Evolutionary conservation across 2,113 vertebrate species (phyloP), one percentile per base, ranked within the genome.

Genomic region (Sceloporus tristichus): DNA sequence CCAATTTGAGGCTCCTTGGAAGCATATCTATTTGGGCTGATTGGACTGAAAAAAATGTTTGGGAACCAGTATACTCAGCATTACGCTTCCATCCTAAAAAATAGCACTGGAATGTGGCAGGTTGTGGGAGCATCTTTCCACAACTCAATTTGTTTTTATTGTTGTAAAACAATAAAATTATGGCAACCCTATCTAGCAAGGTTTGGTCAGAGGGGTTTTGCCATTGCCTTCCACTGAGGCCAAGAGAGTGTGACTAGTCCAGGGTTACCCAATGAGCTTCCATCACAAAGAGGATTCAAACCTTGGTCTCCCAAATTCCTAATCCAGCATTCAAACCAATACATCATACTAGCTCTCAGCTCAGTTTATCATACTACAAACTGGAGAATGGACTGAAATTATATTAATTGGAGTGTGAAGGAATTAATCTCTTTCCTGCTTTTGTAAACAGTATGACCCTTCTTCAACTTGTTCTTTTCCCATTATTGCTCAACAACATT

Each of bases 1-100:
- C 54, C 25, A 80, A 80, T 59, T 59, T 56, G 48, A 71, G 66
- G n/a, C 4, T 71, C 65, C 25, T 27, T 73, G 68, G 73, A 42
- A 73, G 25, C 23, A 87, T 11, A 87, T 62, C 78, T 87, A 53
- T 62, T 73, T 87, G 78, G 68, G 53, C 38, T 78, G 29, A 25
- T 29, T 79, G 62, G 54, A 34, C 48, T 18, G 21, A n/a, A 13
- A 53, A 83, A 75, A 65, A 48, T 13, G 19, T 84, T 71, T 71
- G 13, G 9, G 13, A 71, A 34, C 13, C 25, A 48, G 25, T 85
- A 56, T 38, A 77, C 59, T 59, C 13, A 62, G 23, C 25, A 40
- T 65, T 21, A 5, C 18, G 13, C 38, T 48, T 23, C 38, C 62
- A 68, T 78, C 25, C 40, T 78, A 29, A 53, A 78, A 34, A 48